A percentile compares a stretch with the other conserved stretches of the same genome.
Evolutionary conservation across 2,797 vertebrate genomes (phyloP).

Genomic region (Coluber constrictor): DNA sequence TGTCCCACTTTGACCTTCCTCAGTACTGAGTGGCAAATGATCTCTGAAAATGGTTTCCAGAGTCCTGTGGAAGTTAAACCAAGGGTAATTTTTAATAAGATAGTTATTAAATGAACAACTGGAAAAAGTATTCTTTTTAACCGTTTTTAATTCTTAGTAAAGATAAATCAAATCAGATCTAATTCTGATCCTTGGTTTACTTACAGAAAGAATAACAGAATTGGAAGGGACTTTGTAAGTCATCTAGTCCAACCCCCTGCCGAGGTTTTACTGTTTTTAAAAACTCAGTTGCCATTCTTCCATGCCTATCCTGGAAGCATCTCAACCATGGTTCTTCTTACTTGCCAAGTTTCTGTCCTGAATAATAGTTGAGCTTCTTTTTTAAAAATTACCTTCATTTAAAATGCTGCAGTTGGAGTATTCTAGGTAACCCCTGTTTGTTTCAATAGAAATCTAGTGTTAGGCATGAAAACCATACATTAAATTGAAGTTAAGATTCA

Average conservation of each 20-base stretch:
- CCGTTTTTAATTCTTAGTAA: background rate
- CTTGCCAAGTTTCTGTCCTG: background rate
- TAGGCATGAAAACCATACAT: background rate
- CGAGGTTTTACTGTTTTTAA: background rate
- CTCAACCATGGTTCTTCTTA: background rate
- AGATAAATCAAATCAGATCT: background rate
- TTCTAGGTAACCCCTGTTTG: conserved; percentile 10
- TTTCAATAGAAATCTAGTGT: background rate
- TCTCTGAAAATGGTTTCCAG: background rate
- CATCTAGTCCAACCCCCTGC: too few relatives aligned
- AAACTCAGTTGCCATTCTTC: background rate
- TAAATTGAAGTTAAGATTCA: background rate
- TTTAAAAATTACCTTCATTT: background rate
- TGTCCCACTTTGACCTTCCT: background rate
- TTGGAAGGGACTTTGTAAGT: too few relatives aligned
- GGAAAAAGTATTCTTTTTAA: background rate
- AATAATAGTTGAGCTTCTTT: conserved; percentile 16
- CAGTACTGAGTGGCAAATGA: background rate
- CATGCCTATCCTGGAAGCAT: background rate
- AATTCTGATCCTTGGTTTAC: background rate
- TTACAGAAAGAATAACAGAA: too few relatives aligned
- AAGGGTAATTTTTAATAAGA: background rate
- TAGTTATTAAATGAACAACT: background rate
- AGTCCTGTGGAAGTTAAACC: background rate
- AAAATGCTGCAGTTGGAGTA: conserved; percentile 26